A percentile compares a stretch with the other conserved stretches of the same genome.
Evolutionary conservation across 2,113 vertebrate species (phyloP).

Genomic region (Montifringilla adamsi): DNA sequence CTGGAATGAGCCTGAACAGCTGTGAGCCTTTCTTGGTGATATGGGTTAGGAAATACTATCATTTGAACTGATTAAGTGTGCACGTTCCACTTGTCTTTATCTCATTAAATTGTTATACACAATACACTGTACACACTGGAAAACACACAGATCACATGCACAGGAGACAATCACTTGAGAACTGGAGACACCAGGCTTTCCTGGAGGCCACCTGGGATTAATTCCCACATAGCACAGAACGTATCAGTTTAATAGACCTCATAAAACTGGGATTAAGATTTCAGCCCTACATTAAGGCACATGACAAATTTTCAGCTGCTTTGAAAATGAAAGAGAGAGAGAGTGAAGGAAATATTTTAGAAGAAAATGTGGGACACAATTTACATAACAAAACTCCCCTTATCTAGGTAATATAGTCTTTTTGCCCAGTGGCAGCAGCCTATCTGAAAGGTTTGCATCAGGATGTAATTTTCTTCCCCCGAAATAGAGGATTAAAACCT

Average conservation of each 20-base stretch:
- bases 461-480: not conserved
- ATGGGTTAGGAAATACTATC: not conserved
- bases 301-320: not conserved
- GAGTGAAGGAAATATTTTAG: not conserved
- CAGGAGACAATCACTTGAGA: not conserved
- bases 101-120: not conserved
- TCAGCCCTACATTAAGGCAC: not conserved
- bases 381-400: not conserved
- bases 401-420: not conserved
- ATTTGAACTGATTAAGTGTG: slow-evolving; percentile 9
- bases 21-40: not conserved
- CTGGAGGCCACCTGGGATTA: not conserved
- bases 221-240: not conserved
- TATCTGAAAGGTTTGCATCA: not conserved
- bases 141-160: not conserved
- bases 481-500: not conserved
- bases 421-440: not conserved
- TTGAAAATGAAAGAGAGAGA: not conserved
- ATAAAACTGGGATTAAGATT: slow-evolving; percentile 42
- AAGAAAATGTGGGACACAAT: not conserved
- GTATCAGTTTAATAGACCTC: not conserved
- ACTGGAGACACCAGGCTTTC: not conserved
- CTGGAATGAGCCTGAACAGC: slow-evolving; percentile 11
- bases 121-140: not conserved
- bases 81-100: slow-evolving; percentile 1